A percentile compares a stretch with the other conserved stretches of the same genome.
These are phyloP conservation scores for Eublepharis macularius DNA, from an alignment of 2,113 vertebrate species.

Conservation along the genomic window DNA sequence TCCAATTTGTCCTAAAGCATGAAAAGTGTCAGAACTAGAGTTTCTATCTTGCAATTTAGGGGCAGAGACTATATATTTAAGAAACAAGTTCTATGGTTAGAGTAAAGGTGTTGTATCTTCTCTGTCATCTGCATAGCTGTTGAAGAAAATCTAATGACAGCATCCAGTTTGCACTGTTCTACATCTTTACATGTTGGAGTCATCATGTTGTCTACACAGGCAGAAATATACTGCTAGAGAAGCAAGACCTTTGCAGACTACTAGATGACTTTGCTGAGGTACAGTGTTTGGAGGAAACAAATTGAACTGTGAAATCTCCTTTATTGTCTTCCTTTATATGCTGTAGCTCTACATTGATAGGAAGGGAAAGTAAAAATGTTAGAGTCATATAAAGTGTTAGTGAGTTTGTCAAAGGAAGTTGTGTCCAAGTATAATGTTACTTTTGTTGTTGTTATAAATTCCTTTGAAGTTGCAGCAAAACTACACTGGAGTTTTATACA, in stretches of 20 bases:
- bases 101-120: not conserved
- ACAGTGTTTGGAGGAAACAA: not conserved
- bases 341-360: not conserved
- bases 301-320: not conserved
- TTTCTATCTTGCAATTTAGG: not conserved
- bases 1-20: not conserved
- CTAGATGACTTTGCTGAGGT: not conserved
- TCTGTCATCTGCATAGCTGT: not conserved
- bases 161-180: not conserved
- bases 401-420: not conserved
- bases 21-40: not conserved
- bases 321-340: no score
- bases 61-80: not conserved
- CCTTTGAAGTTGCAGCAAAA: not conserved
- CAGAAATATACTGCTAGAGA: not conserved
- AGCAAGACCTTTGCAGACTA: not conserved
- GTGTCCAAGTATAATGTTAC: no score
- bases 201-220: not conserved
- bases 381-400: not conserved
- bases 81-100: not conserved
- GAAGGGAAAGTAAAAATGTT: not conserved
- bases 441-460: not conserved
- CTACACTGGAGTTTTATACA: not conserved
- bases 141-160: not conserved
- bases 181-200: not conserved